Base-by-base conservation (phyloP, 2,113 vertebrate genomes). In the Gymnarchus niloticus region DNA sequence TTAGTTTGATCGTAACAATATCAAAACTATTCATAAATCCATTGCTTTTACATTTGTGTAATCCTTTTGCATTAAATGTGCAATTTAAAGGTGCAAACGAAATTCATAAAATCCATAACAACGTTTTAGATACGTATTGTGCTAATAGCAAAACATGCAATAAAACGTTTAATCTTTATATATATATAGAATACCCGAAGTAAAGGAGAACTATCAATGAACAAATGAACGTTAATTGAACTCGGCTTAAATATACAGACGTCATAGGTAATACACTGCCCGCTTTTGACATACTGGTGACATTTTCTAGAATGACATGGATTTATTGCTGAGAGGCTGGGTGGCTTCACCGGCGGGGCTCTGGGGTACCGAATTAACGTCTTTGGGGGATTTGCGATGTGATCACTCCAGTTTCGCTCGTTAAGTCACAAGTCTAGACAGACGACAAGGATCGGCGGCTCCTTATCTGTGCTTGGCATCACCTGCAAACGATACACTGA, bases 401-500 rank as follows among this genome's bases (percentile, higher is more conserved):
- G 76, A 78, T 78, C 65, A 84, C 88, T 93, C 93, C 90, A 92
- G 92, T 91, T 90, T 69, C 90, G 91, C 93, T 92, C 91, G 94
- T 95, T 92, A 92, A 93, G 91, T 92, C 88, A 88, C 33, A 92
- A 90, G 96, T 96, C 96, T 96, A 97, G 96, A 97, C 96, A 92
- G 94, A 90, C 92, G 90, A 90, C 91, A 90, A 89, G 93, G 92
- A 93, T 89, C 89, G 93, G 94, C 95, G 93, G 93, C 94, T 87
- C 85, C 95, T 97, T 97, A 98, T 98, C 96, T 94, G 86, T 90
- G 81, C 91, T 90, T 94, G 97, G 96, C 96, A 97, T 97, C 97
- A 96, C 95, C 96, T 95, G 95, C 94, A 92, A 92, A 94, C 93
- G 95, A 96, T 92, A 93, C 95, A 92, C 91, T 88, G 92, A 93